Percentiles rank a stretch among this genome's conserved stretches.
Conservation (phyloP, 1,140 invertebrate species). For the Metopolophium dirhodum region DNA sequence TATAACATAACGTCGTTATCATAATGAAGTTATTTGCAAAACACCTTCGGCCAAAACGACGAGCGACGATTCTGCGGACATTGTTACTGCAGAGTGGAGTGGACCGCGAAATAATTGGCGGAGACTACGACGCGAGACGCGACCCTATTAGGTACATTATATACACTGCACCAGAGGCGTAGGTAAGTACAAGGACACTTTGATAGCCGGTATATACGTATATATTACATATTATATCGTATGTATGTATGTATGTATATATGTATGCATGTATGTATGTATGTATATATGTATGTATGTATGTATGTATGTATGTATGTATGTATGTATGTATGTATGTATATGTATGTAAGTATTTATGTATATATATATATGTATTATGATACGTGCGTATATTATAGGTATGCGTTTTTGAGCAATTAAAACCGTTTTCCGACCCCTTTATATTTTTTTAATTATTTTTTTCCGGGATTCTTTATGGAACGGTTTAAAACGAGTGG, state of each 20-base stretch:
- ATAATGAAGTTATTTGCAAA: background rate
- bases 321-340: background rate
- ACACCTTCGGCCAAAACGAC: background rate
- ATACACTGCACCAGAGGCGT: background rate
- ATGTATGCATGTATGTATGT: background rate
- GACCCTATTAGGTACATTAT: background rate
- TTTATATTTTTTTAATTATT: background rate
- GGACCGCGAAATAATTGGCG: background rate
- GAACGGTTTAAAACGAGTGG: background rate
- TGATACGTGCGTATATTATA: background rate
- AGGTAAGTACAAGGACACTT: background rate
- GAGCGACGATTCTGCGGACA: background rate
- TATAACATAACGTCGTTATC: background rate
- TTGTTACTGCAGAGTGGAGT: background rate
- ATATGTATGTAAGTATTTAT: background rate
- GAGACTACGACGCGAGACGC: background rate
- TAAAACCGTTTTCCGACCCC: conserved; percentile 20
- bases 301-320: background rate
- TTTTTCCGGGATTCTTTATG: background rate
- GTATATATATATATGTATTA: background rate
- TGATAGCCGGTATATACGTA: background rate
- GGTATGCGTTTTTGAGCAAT: conserved; percentile 14
- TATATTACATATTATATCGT: background rate
- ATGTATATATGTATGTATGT: background rate
- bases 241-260: background rate